Base-by-base conservation (phyloP, 2,797 vertebrate genomes). In the Labroides dimidiatus region DNA sequence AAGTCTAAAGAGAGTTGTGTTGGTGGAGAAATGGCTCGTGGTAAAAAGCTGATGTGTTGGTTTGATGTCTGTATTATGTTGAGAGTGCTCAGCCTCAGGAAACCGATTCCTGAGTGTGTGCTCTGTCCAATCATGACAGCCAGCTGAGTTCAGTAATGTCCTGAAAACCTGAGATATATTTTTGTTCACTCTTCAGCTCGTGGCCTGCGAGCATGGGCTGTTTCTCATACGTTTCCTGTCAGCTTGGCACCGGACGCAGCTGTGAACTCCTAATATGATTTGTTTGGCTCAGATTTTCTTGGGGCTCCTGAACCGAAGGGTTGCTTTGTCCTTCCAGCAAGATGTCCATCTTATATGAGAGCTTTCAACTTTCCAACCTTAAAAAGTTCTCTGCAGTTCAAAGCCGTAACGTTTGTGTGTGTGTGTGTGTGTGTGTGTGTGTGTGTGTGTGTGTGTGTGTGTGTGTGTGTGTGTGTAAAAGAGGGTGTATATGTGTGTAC, bases 301-400 rank as follows among this genome's bases (percentile, higher is more conserved):
- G 47, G 72, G 55, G 64, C 55, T 23, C 10, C 27, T 43, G 56
- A 55, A 61, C 48, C 33, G 21, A 66, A 58, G 69, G 74, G 74
- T 74, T 37, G 20, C 33, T 21, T 53, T 24, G 58, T 71, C 79
- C 74, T 77, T 52, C 17, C 54, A 60, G 70, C 70, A 65, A 73
- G 69, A 47, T 73, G 78, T 66, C 69, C 65, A 30, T 77, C 69
- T 50, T 20, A 24, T 30, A 59, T 2, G 0, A 45, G 42, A 10
- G 57, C 50, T 61, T 21, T 78, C 30, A 36, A 19, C 37, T 44
- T 78, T 27, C 21, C 48, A 33, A 30, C 44, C 49, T 21, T 50
- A 43, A 57, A 14, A 53, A 41, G 41, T 19, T 17, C 12, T n/a
- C 30, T 54, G 24, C 24, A 27, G 24, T 6, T 27, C 3, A 6